Conservation (phyloP, 1,140 invertebrate species). For the Aphis craccivora region DNA sequence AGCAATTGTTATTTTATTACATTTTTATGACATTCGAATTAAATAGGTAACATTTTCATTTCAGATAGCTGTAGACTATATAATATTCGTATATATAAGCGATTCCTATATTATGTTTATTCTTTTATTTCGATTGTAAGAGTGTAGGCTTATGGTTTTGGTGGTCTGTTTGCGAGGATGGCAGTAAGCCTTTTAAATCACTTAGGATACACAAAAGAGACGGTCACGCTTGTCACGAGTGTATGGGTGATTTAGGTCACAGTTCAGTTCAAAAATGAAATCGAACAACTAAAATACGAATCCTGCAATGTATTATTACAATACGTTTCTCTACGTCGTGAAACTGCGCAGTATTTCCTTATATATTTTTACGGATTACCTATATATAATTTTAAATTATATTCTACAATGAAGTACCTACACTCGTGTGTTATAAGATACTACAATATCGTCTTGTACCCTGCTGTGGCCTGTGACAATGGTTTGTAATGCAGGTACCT, state of each 20-base stretch:
- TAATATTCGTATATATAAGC: no score
- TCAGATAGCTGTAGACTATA: not conserved
- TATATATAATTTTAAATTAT: no score
- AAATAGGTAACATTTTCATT: not conserved
- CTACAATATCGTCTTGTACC: no score
- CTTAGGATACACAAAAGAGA: not conserved
- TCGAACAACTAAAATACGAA: not conserved
- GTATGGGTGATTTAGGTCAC: not conserved
- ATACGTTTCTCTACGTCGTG: not conserved
- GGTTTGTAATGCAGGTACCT: not conserved
- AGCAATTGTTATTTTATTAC: not conserved
- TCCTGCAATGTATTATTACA: not conserved
- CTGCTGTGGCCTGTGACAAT: not conserved
- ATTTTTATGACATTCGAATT: not conserved
- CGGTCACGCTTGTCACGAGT: no score
- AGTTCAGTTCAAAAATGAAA: not conserved
- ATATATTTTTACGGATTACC: no score
- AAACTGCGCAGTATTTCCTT: no score
- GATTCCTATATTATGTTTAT: not conserved
- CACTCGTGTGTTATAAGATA: no score
- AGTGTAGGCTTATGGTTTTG: not conserved
- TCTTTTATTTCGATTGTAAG: not conserved
- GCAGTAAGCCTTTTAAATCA: not conserved
- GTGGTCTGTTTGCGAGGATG: not conserved
- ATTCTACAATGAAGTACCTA: no score